These are phyloP conservation scores for Enteromius paludinosus DNA, from an alignment of 2,797 vertebrate species.

Conservation along the genomic window DNA sequence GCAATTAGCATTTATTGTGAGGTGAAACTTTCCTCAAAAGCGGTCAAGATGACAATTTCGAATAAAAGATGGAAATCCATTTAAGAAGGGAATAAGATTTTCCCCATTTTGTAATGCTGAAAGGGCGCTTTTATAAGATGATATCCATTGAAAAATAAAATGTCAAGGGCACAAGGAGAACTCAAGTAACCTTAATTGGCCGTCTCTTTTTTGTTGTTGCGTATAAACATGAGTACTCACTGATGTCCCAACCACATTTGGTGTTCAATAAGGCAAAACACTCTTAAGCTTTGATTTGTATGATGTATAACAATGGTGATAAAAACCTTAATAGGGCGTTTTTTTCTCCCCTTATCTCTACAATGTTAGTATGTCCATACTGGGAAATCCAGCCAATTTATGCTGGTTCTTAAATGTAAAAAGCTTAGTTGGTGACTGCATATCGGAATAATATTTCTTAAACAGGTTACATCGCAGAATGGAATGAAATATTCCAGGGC, in stretches of 20 bases:
- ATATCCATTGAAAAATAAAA: constrained; percentile 82
- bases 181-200: constrained; percentile 75
- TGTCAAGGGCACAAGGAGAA: constrained; percentile 82
- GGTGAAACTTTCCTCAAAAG: constrained; percentile 83
- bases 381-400: constrained; percentile 53
- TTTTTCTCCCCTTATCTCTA: constrained; percentile 54
- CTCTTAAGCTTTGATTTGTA: constrained; percentile 74
- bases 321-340: constrained; percentile 69
- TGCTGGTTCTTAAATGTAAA: constrained; percentile 66
- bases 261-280: constrained; percentile 73
- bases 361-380: not conserved
- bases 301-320: constrained; percentile 69
- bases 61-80: constrained; percentile 78
- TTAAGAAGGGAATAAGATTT: constrained; percentile 82
- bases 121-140: constrained; percentile 83
- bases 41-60: constrained; percentile 73
- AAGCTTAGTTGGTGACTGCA: constrained; percentile 58
- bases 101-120: constrained; percentile 77
- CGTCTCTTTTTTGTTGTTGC: constrained; percentile 74
- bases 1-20: constrained; percentile 85
- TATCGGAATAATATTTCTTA: not conserved
- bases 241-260: constrained; percentile 69
- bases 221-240: constrained; percentile 77
- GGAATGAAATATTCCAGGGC: not conserved
- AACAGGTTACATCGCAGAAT: not conserved